A percentile compares a stretch with the other conserved stretches of the same genome.
Conservation (phyloP, 1,140 invertebrate genomes). For the Adoxophyes honmai region DNA sequence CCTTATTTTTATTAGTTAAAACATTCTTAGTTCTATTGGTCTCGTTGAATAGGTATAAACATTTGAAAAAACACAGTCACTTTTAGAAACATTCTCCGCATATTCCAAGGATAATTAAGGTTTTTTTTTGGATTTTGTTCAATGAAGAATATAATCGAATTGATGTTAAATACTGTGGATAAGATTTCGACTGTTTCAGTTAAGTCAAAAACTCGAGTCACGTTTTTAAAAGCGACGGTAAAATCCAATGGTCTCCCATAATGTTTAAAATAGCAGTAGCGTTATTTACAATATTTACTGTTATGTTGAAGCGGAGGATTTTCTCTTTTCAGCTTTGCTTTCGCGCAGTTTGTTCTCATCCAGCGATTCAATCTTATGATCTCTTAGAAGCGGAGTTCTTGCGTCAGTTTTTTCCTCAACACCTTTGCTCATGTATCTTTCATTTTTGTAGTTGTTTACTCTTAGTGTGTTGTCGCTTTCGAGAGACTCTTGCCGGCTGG, state of each 20-base stretch:
- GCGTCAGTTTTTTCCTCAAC: slow-evolving; percentile 65
- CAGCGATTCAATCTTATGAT: slow-evolving; percentile 69
- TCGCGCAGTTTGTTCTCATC: slow-evolving; percentile 67
- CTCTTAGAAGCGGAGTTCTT: slow-evolving; percentile 59
- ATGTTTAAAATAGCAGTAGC: slow-evolving; percentile 21
- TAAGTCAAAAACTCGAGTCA: too few species aligned
- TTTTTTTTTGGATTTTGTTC: too few species aligned
- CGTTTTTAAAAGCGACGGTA: too few species aligned
- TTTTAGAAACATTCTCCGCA: too few species aligned
- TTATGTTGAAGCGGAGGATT: slow-evolving; percentile 72
- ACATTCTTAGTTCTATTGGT: slow-evolving; percentile 52
- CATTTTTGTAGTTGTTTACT: slow-evolving; percentile 59
- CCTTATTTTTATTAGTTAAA: slow-evolving; percentile 24
- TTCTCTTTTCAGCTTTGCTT: slow-evolving; percentile 63
- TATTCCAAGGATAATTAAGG: too few species aligned
- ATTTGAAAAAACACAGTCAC: too few species aligned
- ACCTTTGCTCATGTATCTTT: slow-evolving; percentile 56
- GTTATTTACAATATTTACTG: slow-evolving; percentile 18
- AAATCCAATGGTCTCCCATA: not conserved
- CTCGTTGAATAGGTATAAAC: slow-evolving; percentile 16
- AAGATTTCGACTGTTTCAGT: too few species aligned
- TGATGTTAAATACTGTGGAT: too few species aligned
- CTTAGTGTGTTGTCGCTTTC: slow-evolving; percentile 57
- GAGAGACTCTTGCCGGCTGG: slow-evolving; percentile 50
- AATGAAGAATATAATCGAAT: too few species aligned